phyloP scores from a whole-genome alignment of 2,888 invertebrate genomes.

The Miltochrista miniata region DNA sequence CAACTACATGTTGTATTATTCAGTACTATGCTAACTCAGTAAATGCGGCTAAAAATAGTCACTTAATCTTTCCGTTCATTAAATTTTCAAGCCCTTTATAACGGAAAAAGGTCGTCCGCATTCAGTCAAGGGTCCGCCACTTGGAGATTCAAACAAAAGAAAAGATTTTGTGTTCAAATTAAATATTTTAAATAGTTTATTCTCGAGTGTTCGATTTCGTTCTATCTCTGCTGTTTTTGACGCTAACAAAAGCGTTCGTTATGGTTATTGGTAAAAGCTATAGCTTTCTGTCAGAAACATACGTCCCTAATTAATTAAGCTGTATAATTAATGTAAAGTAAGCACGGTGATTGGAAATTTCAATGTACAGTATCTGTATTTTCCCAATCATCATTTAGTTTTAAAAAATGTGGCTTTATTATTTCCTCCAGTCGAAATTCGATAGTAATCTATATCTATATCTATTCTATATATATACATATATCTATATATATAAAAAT shows the following conservation, averaged over 20 bases:
- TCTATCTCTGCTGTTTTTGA: not conserved
- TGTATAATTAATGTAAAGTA: conserved; percentile 2
- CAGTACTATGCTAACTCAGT: too few relatives aligned
- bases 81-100: conserved; percentile 8
- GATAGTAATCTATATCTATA: too few relatives aligned
- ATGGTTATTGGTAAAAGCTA: not conserved
- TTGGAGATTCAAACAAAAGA: conserved; percentile 2
- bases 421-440: too few relatives aligned
- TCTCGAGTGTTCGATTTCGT: not conserved
- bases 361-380: too few relatives aligned
- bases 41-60: not conserved
- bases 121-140: conserved; percentile 1
- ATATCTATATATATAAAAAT: too few relatives aligned
- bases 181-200: not conserved
- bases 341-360: not conserved
- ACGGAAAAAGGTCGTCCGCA: conserved; percentile 2
- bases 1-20: too few relatives aligned
- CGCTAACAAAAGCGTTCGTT: not conserved
- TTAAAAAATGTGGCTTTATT: too few relatives aligned
- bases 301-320: not conserved
- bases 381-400: too few relatives aligned
- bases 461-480: too few relatives aligned
- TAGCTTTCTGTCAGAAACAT: conserved; percentile 1
- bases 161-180: conserved; percentile 5
- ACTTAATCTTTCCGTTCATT: conserved; percentile 1